Evolutionary conservation across 2,888 invertebrate genomes (phyloP), one percentile per base, ranked within the genome.

Genomic region (Leucophenga montana): DNA sequence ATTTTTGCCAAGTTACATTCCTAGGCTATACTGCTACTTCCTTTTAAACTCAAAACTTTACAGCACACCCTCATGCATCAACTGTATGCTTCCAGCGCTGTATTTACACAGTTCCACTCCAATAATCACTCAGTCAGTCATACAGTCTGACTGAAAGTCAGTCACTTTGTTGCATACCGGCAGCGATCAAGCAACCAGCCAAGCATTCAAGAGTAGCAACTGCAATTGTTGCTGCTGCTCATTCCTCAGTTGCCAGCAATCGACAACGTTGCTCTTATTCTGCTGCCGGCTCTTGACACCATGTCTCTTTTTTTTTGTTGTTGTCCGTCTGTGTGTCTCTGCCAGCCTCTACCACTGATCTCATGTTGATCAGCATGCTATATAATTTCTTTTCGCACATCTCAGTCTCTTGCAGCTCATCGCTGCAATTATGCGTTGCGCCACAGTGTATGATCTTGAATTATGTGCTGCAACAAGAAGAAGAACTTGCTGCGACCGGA

Each of bases 221-320:
- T 13, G 70, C 71, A 67, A 70, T 65, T 67, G 57, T 16, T 67
- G 77, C 73, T 72, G 69, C 66, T 66, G 75, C 65, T 56, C 66
- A 46, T 67, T 74, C 71, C 57, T 57, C 67, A 67, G 57, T 56
- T 66, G 50, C 31, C 39, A 62, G 62, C 46, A 16, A 56, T 46
- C 8, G 8, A 44, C 20, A 27, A 39, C 56, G 33, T 54, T 66
- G 66, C 66, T 66, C 66, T 53, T 53, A 54, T 54, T 54, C 54
- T 20, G 53, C 46, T 57, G 67, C n/a, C 46, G 22, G 44, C 46
- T 71, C 71, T 78, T 77, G 80, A 77, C 82, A 82, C 82, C 82
- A 80, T 81, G 20, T 69, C 68, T 56, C 44, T 56, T 39, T 27
- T 48, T 14, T 53, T 14, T 39, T 66, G 62, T 22, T 50, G 66